Evolutionary conservation across 1,140 invertebrate species (phyloP), one percentile per base, ranked within the genome.

Genomic region (Lethrus apterus): DNA sequence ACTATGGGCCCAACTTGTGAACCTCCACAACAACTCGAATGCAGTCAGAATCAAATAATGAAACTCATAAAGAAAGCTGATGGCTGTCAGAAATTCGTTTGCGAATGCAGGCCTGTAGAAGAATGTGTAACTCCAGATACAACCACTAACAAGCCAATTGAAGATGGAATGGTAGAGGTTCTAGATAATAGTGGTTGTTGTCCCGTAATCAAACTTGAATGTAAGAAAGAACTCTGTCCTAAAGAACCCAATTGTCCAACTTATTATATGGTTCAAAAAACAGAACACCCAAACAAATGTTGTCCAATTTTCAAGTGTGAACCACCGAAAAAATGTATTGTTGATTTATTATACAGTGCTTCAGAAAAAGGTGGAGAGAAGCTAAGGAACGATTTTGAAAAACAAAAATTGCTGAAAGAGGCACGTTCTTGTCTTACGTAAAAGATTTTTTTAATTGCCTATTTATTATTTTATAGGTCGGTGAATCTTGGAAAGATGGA

Each of bases 51-150:
- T 1, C 84, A 88, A 61, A 68, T 72, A 1, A 70, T 80, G 44
- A 85, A 86, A 59, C 60, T 77, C 20, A 77, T 78, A 35, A 76
- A 64, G 1, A 74, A 68, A 35, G 21, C 70, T 2, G 70, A 77
- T 55, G 77, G 76, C 26, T 85, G 82, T 61, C 71, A 75, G 17
- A 74, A 81, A 55, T 83, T 78, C 51, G 74, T 84, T 49, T 87
- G 84, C 55, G 76, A 82, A 67, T 88, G 84, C 53, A 73, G 79
- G 50, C 78, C 81, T 3, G 65, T 65, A n/a, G 77, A 78, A 18
- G 74, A 86, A 46, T 88, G 86, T 59, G 71, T 76, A 7, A 47
- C 56, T 5, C 48, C 78, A 0, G 62, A 67, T 0, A 50, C 59
- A 0, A 59, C 66, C 2, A 63, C 65, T 26, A 63, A 68, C 8